phyloP scores from a whole-genome alignment of 2,113 vertebrate genomes.

The Cyanoramphus novaezelandiae region DNA sequence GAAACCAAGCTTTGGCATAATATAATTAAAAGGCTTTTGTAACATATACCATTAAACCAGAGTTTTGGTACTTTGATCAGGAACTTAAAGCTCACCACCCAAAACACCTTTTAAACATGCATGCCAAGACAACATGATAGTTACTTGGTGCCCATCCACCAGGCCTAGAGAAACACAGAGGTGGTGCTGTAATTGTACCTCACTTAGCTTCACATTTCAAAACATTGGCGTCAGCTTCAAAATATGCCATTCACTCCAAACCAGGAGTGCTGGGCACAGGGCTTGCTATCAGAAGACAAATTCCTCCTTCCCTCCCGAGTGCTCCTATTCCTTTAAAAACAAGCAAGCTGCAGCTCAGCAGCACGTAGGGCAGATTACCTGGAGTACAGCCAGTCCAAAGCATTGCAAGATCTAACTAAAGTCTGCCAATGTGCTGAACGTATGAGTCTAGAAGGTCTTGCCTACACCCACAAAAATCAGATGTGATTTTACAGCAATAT shows the following conservation, averaged over 20 bases:
- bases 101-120: not conserved
- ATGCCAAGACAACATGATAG: not conserved
- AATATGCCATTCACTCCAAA: conserved; percentile 40
- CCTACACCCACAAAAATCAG: not conserved
- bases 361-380: not conserved
- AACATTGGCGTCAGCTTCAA: conserved; percentile 23
- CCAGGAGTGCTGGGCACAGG: not conserved
- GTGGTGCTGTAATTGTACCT: conserved; percentile 14
- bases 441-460: not conserved
- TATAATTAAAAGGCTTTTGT: not conserved
- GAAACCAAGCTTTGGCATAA: not conserved
- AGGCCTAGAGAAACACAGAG: conserved; percentile 20
- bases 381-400: not conserved
- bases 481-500: not conserved
- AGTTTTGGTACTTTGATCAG: not conserved
- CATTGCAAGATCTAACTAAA: not conserved
- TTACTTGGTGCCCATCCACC: not conserved
- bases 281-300: not conserved
- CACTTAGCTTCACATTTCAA: conserved; percentile 46
- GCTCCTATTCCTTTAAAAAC: not conserved
- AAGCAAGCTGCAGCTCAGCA: not conserved
- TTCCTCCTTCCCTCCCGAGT: not conserved
- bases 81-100: not conserved
- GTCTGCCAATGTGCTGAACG: not conserved
- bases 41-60: not conserved